A percentile compares a stretch with the other conserved stretches of the same genome.
Conservation (phyloP, 2,113 vertebrate genomes). For the Thamnaconus septentrionalis region DNA sequence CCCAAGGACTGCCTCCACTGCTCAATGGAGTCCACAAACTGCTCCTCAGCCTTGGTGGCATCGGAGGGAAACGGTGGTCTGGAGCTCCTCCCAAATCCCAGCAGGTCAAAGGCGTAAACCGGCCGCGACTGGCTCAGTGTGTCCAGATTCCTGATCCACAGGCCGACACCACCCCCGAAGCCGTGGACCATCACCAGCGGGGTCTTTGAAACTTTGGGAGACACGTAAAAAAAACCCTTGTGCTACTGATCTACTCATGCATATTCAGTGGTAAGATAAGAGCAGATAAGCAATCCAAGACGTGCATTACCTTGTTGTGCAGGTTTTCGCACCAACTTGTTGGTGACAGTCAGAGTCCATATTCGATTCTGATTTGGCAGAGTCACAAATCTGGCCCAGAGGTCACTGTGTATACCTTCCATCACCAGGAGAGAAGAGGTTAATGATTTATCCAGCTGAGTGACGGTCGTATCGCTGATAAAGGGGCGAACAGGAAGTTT, state of each 20-base stretch:
- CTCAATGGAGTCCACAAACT: constrained; percentile 85
- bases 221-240: not conserved
- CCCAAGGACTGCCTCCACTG: constrained; percentile 81
- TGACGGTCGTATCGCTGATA: no score
- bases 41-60: constrained; percentile 81
- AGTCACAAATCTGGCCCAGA: constrained; percentile 85
- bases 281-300: constrained; percentile 12
- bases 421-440: not conserved
- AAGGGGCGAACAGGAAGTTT: no score
- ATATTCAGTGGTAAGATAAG: not conserved
- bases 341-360: constrained; percentile 86
- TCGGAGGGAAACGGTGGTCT: constrained; percentile 82
- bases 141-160: constrained; percentile 89
- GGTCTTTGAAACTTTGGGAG: constrained; percentile 65
- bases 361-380: constrained; percentile 84
- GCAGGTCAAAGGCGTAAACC: constrained; percentile 83
- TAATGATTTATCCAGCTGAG: not conserved
- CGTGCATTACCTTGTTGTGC: constrained; percentile 42
- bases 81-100: constrained; percentile 89
- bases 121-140: constrained; percentile 74
- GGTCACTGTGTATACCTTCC: constrained; percentile 84
- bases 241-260: not conserved
- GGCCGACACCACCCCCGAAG: constrained; percentile 87
- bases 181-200: constrained; percentile 91
- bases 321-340: constrained; percentile 51